Percentiles rank a stretch among this genome's conserved stretches.
phyloP scores from a whole-genome alignment of 2,113 vertebrate genomes.

The Aviceda subcristata region DNA sequence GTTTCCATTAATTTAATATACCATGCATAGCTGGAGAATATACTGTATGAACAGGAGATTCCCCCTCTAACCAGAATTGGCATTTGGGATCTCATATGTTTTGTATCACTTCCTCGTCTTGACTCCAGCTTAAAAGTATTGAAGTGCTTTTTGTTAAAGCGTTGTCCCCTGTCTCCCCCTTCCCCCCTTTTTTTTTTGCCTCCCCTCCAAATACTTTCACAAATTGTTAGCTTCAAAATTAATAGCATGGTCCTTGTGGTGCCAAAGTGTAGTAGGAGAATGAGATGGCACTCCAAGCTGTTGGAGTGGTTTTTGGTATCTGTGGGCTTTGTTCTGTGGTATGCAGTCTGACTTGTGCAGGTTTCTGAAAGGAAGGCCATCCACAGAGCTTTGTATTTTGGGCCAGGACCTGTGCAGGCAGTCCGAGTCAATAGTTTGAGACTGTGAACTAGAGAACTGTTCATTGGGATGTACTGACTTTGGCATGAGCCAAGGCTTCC shows the following conservation, averaged over 20 bases:
- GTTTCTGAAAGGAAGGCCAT: background rate
- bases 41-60: background rate
- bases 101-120: slow-evolving; percentile 10
- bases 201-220: background rate
- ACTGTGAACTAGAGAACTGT: fast-evolving
- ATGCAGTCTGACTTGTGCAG: no score
- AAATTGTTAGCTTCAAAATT: background rate
- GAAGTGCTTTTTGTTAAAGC: background rate
- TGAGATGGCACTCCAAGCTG: background rate
- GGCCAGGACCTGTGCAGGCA: background rate
- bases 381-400: background rate
- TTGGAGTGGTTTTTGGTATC: background rate
- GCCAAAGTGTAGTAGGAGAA: background rate
- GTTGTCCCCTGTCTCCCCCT: fast-evolving
- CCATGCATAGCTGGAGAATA: background rate
- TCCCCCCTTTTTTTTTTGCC: background rate
- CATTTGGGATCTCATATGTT: background rate
- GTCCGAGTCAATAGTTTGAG: background rate
- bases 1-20: slow-evolving; percentile 42
- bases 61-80: background rate
- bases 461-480: fast-evolving
- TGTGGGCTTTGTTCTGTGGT: background rate
- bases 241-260: background rate
- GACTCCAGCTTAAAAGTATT: background rate
- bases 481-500: background rate